Conservation (phyloP, 1,140 invertebrate species). For the Monomorium pharaonis region DNA sequence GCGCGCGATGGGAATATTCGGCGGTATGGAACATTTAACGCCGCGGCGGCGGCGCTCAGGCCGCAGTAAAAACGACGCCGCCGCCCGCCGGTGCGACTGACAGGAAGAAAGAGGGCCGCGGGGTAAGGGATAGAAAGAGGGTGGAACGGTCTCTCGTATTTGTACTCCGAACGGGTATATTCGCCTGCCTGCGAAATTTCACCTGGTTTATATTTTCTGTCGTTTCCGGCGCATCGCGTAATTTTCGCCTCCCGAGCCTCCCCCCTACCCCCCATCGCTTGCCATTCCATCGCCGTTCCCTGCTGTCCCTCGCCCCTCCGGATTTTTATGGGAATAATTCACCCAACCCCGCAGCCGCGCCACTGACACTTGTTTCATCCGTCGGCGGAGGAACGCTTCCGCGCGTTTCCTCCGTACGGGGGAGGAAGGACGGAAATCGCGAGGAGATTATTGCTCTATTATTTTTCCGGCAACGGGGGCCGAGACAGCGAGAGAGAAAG, state of each 20-base stretch:
- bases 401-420: conserved; percentile 34
- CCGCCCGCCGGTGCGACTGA: conserved; percentile 50
- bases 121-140: conserved; percentile 49
- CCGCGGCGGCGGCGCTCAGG: conserved; percentile 48
- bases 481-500: no score
- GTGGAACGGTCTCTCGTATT: conserved; percentile 55
- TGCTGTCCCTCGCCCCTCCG: neutral
- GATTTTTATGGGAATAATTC: conserved; percentile 70
- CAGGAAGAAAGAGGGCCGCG: conserved; percentile 46
- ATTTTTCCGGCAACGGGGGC: neutral
- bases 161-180: conserved; percentile 66
- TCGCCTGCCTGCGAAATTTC: conserved; percentile 69
- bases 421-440: neutral
- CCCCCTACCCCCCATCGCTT: neutral
- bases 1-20: conserved; percentile 66
- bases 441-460: neutral
- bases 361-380: conserved; percentile 68
- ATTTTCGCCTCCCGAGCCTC: conserved; percentile 41
- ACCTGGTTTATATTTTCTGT: conserved; percentile 74
- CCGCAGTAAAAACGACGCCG: conserved; percentile 65
- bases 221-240: conserved; percentile 73
- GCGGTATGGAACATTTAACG: conserved; percentile 72
- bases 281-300: conserved; percentile 25
- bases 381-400: conserved; percentile 58
- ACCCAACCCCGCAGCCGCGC: conserved; percentile 45